phyloP scores from a whole-genome alignment of 2,888 invertebrate genomes.

The Listrodromus nycthemerus region DNA sequence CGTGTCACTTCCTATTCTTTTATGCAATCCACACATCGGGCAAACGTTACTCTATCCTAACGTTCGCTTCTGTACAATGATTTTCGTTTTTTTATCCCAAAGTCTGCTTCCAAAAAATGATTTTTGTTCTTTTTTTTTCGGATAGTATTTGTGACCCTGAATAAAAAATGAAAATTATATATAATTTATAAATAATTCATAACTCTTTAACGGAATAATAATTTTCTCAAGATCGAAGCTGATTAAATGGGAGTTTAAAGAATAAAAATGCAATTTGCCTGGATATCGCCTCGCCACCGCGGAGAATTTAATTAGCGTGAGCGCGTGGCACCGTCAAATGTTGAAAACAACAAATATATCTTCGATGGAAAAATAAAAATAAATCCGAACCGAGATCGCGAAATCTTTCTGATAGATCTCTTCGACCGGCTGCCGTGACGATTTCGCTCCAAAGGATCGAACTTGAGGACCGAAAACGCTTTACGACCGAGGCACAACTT shows the following conservation, averaged over 20 bases:
- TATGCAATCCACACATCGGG: background rate
- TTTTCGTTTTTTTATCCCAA: background rate
- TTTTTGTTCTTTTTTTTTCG: background rate
- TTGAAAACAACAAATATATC: slow-evolving; percentile 1
- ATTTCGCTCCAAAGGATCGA: slow-evolving; percentile 36
- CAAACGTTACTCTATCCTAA: background rate
- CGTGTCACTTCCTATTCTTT: slow-evolving; percentile 8
- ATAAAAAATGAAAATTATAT: background rate
- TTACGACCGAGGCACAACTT: slow-evolving; percentile 55
- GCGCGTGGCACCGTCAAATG: slow-evolving; percentile 1
- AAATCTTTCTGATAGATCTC: slow-evolving; percentile 9
- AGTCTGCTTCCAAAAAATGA: background rate
- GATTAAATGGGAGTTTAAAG: background rate
- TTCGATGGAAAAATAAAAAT: background rate
- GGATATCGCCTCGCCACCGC: background rate
- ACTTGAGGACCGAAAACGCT: slow-evolving; percentile 37
- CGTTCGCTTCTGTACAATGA: background rate
- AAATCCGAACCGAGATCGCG: background rate
- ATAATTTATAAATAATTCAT: background rate
- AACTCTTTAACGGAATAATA: background rate
- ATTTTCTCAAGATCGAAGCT: background rate
- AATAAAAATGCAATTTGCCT: background rate
- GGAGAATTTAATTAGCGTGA: background rate
- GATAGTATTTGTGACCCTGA: background rate
- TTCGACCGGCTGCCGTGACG: background rate